Evolutionary conservation across 2,888 invertebrate species (phyloP).

Genomic region (Lasioglossum malachurum): DNA sequence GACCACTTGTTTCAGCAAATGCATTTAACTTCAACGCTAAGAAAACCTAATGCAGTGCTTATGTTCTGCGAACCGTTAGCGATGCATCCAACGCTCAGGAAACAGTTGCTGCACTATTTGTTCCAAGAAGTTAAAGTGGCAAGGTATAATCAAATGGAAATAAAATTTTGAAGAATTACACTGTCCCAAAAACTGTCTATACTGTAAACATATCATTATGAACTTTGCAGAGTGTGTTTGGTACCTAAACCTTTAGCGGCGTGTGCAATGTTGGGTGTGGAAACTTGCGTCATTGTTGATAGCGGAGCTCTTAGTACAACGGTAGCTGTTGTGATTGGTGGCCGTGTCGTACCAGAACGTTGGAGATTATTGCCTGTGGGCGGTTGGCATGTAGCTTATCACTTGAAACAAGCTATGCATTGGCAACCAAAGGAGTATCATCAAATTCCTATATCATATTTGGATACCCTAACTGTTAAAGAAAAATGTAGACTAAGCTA

Average conservation of each 20-base stretch:
- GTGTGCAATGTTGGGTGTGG: constrained; percentile 82
- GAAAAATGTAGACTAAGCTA: constrained; percentile 83
- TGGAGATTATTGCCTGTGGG: constrained; percentile 84
- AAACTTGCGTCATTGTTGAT: constrained; percentile 85
- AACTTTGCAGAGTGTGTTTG: constrained; percentile 79
- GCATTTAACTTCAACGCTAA: constrained; percentile 80
- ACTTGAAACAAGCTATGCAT: constrained; percentile 83
- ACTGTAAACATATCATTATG: background rate
- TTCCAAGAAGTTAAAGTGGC: constrained; percentile 84
- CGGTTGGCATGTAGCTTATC: constrained; percentile 84
- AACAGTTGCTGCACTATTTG: constrained; percentile 83
- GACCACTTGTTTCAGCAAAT: constrained; percentile 84
- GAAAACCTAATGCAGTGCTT: constrained; percentile 83
- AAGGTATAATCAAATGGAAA: constrained; percentile 75
- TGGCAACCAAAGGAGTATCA: constrained; percentile 83
- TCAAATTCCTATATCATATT: constrained; percentile 83
- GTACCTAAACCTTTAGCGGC: constrained; percentile 84
- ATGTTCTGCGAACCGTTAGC: constrained; percentile 84
- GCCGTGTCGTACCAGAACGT: constrained; percentile 82
- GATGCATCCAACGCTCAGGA: constrained; percentile 82
- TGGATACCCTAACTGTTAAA: constrained; percentile 83
- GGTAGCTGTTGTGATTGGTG: constrained; percentile 84
- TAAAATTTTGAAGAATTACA: background rate
- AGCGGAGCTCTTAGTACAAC: constrained; percentile 85
- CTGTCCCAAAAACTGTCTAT: background rate